Conservation (phyloP, 2,113 vertebrate species). For the Oreochromis tanganicae region DNA sequence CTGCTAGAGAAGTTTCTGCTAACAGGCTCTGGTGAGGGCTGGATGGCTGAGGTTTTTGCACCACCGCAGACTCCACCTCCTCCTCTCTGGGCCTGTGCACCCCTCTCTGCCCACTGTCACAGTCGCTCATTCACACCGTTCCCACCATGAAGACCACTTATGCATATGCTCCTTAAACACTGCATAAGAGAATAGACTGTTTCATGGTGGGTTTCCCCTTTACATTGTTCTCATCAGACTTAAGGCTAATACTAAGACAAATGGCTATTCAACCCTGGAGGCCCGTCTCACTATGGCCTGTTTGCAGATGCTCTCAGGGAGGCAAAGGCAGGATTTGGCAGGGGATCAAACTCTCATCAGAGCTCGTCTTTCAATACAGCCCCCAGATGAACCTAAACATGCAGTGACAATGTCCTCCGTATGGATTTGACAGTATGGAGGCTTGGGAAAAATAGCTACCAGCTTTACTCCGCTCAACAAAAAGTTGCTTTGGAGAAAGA, state of each 20-base stretch:
- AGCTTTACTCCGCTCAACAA: not conserved
- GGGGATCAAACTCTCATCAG: constrained; percentile 22
- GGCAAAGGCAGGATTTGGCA: constrained; percentile 8
- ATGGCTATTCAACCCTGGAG: constrained; percentile 2
- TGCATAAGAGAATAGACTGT: not conserved
- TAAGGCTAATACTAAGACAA: constrained; percentile 20
- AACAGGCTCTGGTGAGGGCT: constrained; percentile 42
- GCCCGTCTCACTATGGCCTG: not conserved
- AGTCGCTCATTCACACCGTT: constrained; percentile 36
- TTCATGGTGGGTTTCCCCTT: constrained; percentile 22
- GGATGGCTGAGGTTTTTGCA: constrained; percentile 42
- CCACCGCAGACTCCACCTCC: constrained; percentile 3
- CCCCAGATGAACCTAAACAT: not conserved
- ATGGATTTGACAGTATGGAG: not conserved
- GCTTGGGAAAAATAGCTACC: not conserved
- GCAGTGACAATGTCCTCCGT: not conserved
- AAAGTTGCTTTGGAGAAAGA: not conserved
- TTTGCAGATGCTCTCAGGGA: not conserved
- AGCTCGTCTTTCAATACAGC: constrained; percentile 23
- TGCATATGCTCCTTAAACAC: constrained; percentile 2
- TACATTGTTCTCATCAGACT: constrained; percentile 13
- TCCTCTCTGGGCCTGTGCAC: not conserved
- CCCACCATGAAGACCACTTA: constrained; percentile 40
- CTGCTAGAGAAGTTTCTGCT: constrained; percentile 51
- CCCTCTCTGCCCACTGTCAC: constrained; percentile 30